A percentile compares a stretch with the other conserved stretches of the same genome.
phyloP scores from a whole-genome alignment of 2,888 invertebrate genomes.

The Sisyra terminalis region DNA sequence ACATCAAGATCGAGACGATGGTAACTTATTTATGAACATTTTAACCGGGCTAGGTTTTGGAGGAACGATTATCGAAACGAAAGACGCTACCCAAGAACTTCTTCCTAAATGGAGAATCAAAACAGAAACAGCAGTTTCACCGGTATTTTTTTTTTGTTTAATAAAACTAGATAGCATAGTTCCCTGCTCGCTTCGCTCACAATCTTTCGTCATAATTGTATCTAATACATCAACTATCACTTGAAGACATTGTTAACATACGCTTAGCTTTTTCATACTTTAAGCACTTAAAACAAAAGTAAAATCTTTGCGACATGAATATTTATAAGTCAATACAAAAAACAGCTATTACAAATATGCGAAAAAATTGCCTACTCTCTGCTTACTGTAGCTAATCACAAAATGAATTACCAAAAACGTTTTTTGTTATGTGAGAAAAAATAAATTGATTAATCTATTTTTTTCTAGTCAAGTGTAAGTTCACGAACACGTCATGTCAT shows the following conservation, averaged over 20 bases:
- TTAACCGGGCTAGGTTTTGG: constrained; percentile 26
- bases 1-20: constrained; percentile 12
- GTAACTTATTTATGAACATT: constrained; percentile 24
- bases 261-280: too few relatives aligned
- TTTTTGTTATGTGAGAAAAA: constrained; percentile 5
- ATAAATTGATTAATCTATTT: constrained; percentile 10
- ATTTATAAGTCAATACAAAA: too few relatives aligned
- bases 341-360: too few relatives aligned
- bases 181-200: too few relatives aligned
- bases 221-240: too few relatives aligned
- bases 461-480: constrained; percentile 37
- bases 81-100: constrained; percentile 16
- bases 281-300: too few relatives aligned
- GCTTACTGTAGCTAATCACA: neutral
- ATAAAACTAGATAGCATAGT: neutral
- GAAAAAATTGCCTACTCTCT: too few relatives aligned
- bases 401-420: neutral
- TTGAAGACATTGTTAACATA: too few relatives aligned
- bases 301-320: too few relatives aligned
- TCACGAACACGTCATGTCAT: constrained; percentile 50
- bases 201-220: too few relatives aligned
- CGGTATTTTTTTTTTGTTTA: constrained; percentile 14
- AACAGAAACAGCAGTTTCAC: constrained; percentile 15
- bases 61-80: constrained; percentile 14
- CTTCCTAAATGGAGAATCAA: too few relatives aligned